These are phyloP conservation scores for Anthophora plumipes DNA, from an alignment of 2,888 invertebrate species.

Conservation along the genomic window DNA sequence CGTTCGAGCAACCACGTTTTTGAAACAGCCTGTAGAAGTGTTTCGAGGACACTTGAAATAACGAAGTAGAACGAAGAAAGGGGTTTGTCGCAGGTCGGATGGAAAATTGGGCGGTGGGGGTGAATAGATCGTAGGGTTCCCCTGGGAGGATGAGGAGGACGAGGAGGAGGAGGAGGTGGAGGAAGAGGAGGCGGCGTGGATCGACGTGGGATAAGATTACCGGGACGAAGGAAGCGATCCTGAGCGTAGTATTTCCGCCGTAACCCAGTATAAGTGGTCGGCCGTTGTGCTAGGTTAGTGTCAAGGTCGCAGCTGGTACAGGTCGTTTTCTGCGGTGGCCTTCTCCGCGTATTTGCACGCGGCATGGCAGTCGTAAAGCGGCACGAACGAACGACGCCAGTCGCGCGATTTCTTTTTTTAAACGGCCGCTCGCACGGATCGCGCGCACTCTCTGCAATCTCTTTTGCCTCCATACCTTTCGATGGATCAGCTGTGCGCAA, in stretches of 20 bases:
- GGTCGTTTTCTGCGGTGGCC: conserved; percentile 34
- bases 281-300: conserved; percentile 65
- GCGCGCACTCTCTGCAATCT: background rate
- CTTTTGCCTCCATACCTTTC: conserved; percentile 1
- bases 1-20: too few relatives aligned
- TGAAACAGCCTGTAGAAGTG: too few relatives aligned
- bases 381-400: too few relatives aligned
- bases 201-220: conserved; percentile 54
- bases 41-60: background rate
- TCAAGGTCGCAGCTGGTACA: conserved; percentile 64
- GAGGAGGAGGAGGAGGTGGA: too few relatives aligned
- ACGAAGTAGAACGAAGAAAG: background rate
- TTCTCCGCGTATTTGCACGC: conserved; percentile 19
- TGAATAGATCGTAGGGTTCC: background rate
- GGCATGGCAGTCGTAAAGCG: conserved; percentile 21
- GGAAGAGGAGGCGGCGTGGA: conserved; percentile 9
- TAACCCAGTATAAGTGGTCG: conserved; percentile 58
- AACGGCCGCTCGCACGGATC: background rate
- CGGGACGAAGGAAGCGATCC: conserved; percentile 47
- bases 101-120: background rate
- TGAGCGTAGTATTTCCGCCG: conserved; percentile 48
- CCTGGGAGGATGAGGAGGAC: too few relatives aligned
- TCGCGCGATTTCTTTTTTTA: conserved; percentile 16
- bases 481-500: conserved; percentile 8
- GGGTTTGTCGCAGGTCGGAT: background rate